Conservation (phyloP, 2,113 vertebrate species). For the Alectura lathami region DNA sequence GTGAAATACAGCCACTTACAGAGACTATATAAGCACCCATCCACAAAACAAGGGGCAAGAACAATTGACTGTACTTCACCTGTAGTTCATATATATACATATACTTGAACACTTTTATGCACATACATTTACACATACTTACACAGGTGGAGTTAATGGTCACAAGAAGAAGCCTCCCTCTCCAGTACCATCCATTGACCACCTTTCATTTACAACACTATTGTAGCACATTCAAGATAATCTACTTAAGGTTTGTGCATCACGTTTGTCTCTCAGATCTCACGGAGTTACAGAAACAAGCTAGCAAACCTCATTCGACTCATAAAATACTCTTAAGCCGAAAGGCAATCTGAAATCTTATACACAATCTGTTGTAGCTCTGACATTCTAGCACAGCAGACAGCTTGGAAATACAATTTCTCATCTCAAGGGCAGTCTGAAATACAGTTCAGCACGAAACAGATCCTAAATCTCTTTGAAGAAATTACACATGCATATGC, state of each 20-base stretch:
- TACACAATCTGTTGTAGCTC: neutral
- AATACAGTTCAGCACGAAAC: neutral
- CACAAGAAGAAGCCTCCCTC: neutral
- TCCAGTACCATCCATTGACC: no score
- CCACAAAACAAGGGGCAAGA: neutral
- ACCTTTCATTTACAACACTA: neutral
- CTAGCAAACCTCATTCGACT: neutral
- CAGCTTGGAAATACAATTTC: neutral
- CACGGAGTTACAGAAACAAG: neutral
- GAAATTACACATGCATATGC: neutral
- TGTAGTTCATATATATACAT: neutral
- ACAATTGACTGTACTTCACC: neutral
- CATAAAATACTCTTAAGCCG: neutral
- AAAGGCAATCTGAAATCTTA: neutral
- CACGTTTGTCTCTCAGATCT: neutral
- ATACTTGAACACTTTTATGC: neutral
- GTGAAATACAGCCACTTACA: neutral
- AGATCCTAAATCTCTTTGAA: constrained; percentile 23
- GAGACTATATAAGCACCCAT: neutral
- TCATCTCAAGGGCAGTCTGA: neutral
- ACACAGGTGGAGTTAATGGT: neutral
- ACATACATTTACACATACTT: fast-evolving
- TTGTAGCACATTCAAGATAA: no score
- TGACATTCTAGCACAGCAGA: neutral
- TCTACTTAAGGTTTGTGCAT: neutral